Conservation (phyloP, 2,888 invertebrate genomes). For the Xiphydria camelus region DNA sequence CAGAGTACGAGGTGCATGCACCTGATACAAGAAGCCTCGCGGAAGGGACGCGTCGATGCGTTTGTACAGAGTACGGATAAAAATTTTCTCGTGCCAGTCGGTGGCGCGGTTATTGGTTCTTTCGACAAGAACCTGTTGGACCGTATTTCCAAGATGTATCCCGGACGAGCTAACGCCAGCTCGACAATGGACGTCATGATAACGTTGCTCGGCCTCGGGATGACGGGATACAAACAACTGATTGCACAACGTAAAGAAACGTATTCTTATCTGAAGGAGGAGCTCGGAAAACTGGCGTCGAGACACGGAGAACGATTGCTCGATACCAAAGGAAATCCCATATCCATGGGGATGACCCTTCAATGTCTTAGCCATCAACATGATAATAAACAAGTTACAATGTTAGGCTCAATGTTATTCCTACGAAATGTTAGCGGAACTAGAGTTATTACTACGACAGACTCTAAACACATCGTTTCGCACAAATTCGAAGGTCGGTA, state of each 20-base stretch:
- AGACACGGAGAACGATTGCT: slow-evolving; percentile 65
- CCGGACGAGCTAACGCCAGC: slow-evolving; percentile 72
- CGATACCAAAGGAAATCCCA: slow-evolving; percentile 67
- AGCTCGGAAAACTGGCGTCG: slow-evolving; percentile 62
- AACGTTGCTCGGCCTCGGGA: slow-evolving; percentile 73
- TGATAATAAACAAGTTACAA: slow-evolving; percentile 60
- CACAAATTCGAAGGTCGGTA: slow-evolving; percentile 63
- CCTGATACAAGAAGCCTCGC: slow-evolving; percentile 67
- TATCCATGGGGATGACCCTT: slow-evolving; percentile 67
- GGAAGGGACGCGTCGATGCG: slow-evolving; percentile 72
- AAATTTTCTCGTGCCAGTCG: slow-evolving; percentile 83
- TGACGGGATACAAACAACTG: slow-evolving; percentile 65
- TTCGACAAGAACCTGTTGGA: slow-evolving; percentile 67
- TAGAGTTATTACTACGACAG: slow-evolving; percentile 64
- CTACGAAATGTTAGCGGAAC: slow-evolving; percentile 74
- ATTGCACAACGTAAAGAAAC: slow-evolving; percentile 65
- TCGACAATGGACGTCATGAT: slow-evolving; percentile 76
- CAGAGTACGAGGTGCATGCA: slow-evolving; percentile 71
- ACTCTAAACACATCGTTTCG: slow-evolving; percentile 62
- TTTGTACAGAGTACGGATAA: slow-evolving; percentile 86
- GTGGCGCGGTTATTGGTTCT: slow-evolving; percentile 76
- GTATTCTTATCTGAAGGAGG: slow-evolving; percentile 65
- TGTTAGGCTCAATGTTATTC: slow-evolving; percentile 75
- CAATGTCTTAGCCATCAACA: slow-evolving; percentile 50
- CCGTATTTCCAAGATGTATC: slow-evolving; percentile 70